Base-by-base conservation (phyloP, 2,113 vertebrate genomes). In the Butorides virescens region DNA sequence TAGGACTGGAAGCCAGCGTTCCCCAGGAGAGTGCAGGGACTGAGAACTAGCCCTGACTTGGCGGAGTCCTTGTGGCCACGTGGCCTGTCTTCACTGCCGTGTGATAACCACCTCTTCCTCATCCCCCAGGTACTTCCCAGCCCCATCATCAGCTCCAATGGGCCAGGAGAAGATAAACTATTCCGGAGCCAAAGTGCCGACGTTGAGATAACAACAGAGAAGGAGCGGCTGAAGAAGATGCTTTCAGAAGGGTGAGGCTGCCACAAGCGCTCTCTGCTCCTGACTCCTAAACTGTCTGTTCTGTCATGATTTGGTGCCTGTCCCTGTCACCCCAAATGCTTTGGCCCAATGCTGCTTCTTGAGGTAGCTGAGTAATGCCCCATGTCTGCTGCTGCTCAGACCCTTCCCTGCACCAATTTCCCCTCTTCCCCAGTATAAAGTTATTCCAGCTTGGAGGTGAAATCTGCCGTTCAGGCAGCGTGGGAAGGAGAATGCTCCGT, bases 221-320 rank as follows among this genome's bases (percentile, higher is more conserved):
- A 99, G 76, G 99, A 99, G 96, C 97, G 99, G 53, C 98, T 99
- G 47, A 99, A 99, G 97, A 99, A 99, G 98, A 99, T 99, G 99
- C 98, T 99, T 13, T 99, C 99, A 0, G 99, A 99, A 97, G 99
- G 99, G 99, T 98, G 95, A 98, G 97, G 68, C 62, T 67, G 70
- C 42, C 15, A 2, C 27, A 2, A 34, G 23, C 4, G 23, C 53
- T 46, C 52, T 34, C 39, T 71, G 37, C 34, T 30, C 23, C 73
- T 8, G 20, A 7, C 55, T 47, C 47, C 73, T 36, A 6, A 8
- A 3, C 23, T 46, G 8, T 19, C 39, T 26, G 0, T 59, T 9
- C 39, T 34, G 47, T 17, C 52, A 46, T 56, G n/a, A 15, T 67
- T 39, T 70, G 59, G 7, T 19, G 20, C 36, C 2, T 3, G 46